Evolutionary conservation across 2,797 vertebrate genomes (phyloP).

Genomic region (Oreonectes daqikongensis): DNA sequence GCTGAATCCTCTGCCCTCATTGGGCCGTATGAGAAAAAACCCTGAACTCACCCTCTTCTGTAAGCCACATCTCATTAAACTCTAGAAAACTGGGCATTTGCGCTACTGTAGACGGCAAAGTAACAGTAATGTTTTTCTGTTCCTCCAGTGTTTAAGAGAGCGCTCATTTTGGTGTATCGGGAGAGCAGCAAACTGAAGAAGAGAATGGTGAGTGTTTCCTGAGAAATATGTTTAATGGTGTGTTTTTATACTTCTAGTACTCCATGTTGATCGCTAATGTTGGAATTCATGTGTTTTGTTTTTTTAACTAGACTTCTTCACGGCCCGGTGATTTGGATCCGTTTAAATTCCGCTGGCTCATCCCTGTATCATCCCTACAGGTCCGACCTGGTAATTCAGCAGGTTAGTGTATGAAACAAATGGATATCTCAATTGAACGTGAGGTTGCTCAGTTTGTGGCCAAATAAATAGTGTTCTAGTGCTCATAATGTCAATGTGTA

Average conservation of each 20-base stretch:
- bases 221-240: neutral
- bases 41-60: conserved; percentile 90
- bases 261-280: conserved; percentile 4
- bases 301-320: conserved; percentile 68
- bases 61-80: conserved; percentile 60
- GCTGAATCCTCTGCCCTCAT: conserved; percentile 86
- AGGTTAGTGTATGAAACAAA: conserved; percentile 74
- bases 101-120: neutral
- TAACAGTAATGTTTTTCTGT: conserved; percentile 27
- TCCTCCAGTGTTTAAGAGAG: conserved; percentile 88
- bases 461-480: neutral
- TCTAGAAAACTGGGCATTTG: neutral
- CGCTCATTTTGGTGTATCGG: conserved; percentile 88
- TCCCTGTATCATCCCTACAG: conserved; percentile 90
- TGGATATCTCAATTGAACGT: too few relatives aligned
- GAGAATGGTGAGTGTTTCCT: conserved; percentile 83
- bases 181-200: conserved; percentile 91
- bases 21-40: conserved; percentile 88
- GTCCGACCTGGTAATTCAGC: conserved; percentile 83
- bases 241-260: neutral
- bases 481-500: neutral
- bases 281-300: neutral
- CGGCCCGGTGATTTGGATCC: conserved; percentile 87
- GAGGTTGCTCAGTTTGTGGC: neutral
- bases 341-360: conserved; percentile 94